Conservation (phyloP, 2,797 vertebrate genomes). For the Bradypus variegatus region DNA sequence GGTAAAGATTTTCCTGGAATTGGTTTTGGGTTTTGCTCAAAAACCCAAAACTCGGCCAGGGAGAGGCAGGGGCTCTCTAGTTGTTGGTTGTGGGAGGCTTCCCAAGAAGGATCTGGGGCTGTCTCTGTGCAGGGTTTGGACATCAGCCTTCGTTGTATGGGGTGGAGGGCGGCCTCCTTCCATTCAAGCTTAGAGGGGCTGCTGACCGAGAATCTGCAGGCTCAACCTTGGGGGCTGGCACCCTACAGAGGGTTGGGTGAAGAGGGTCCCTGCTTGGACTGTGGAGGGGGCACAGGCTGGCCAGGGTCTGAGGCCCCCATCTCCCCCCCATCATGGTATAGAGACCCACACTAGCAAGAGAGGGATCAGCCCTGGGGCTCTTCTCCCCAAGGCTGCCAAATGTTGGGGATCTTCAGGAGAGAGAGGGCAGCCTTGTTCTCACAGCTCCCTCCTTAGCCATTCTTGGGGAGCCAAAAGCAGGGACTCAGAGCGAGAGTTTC, state of each 20-base stretch:
- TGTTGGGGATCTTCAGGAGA: neutral
- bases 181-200: neutral
- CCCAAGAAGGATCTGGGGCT: neutral
- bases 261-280: neutral
- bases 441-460: neutral
- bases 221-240: neutral
- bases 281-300: neutral
- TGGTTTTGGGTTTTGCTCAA: conserved; percentile 18
- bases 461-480: neutral
- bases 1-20: neutral
- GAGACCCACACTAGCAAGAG: neutral
- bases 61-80: neutral
- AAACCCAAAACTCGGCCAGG: neutral
- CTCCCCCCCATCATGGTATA: neutral
- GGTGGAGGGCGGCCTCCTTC: neutral
- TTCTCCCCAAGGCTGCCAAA: neutral
- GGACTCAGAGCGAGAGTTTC: neutral
- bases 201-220: neutral
- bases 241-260: neutral
- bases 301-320: neutral
- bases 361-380: neutral
- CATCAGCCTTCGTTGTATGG: neutral
- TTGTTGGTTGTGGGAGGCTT: neutral
- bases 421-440: neutral
- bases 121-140: neutral